These are phyloP conservation scores for Eudasyphora cyanicolor DNA, from an alignment of 2,888 invertebrate genomes.

Conservation along the genomic window DNA sequence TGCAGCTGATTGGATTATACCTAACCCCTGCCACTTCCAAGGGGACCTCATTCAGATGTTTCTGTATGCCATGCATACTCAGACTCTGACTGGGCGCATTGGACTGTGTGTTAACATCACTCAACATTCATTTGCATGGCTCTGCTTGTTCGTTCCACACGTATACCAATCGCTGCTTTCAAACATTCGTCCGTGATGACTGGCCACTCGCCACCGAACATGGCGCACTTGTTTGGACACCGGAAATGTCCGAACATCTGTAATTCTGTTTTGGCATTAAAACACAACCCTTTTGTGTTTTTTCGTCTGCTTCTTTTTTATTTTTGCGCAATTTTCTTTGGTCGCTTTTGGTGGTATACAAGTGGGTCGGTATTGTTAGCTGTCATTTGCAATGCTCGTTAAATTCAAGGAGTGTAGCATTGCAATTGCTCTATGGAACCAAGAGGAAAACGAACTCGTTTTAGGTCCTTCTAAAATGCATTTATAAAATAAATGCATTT, in stretches of 20 bases:
- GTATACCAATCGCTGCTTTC: not conserved
- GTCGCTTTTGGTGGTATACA: constrained; percentile 4
- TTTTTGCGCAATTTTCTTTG: not conserved
- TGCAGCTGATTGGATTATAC: constrained; percentile 2
- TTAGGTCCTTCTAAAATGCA: too few relatives aligned
- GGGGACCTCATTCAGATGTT: not conserved
- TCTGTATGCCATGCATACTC: not conserved
- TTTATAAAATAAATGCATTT: too few relatives aligned
- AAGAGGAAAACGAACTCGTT: too few relatives aligned
- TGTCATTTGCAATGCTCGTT: constrained; percentile 41
- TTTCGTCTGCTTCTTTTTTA: constrained; percentile 5
- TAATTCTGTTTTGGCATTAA: constrained; percentile 27
- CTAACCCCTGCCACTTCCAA: not conserved
- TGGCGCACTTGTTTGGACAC: not conserved
- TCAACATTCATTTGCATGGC: constrained; percentile 23
- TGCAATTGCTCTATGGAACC: too few relatives aligned
- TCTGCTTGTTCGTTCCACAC: not conserved
- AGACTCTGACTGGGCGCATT: not conserved
- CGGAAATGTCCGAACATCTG: constrained; percentile 25
- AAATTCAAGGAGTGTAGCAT: not conserved
- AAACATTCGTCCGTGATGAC: not conserved
- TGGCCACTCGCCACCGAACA: too few relatives aligned
- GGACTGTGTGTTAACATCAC: not conserved
- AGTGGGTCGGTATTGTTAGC: constrained; percentile 25
- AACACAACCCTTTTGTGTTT: constrained; percentile 29